Conservation (phyloP, 2,888 invertebrate species). For the Megaustenia siamemsis region DNA sequence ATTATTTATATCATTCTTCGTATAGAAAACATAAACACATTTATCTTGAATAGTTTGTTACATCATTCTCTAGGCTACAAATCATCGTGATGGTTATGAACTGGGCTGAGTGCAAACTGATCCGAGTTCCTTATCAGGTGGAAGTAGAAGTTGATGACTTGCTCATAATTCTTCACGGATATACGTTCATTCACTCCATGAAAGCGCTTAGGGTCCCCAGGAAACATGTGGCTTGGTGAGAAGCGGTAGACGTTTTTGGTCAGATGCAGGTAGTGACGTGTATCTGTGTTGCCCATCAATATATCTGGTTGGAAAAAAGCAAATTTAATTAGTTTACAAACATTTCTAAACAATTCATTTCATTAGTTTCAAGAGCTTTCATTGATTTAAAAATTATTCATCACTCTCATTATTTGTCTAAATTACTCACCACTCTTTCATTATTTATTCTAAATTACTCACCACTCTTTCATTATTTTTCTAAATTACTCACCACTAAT, state of each 20-base stretch:
- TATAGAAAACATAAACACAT: no score
- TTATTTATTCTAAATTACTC: no score
- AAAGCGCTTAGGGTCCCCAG: constrained; percentile 77
- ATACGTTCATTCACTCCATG: constrained; percentile 82
- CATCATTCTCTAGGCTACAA: constrained; percentile 18
- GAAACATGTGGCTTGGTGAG: constrained; percentile 77
- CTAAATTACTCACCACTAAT: no score
- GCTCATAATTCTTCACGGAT: constrained; percentile 80
- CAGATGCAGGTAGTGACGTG: constrained; percentile 80
- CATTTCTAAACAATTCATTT: no score
- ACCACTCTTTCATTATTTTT: no score
- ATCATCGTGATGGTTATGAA: constrained; percentile 65
- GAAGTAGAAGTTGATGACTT: constrained; percentile 81
- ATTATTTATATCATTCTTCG: no score
- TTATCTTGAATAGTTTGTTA: not conserved
- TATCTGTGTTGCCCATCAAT: constrained; percentile 81
- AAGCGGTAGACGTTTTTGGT: constrained; percentile 81
- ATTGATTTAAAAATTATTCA: no score
- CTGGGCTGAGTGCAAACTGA: constrained; percentile 57
- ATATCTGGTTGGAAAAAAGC: constrained; percentile 66
- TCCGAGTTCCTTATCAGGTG: constrained; percentile 81
- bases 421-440: no score
- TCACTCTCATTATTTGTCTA: no score
- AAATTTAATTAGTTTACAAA: no score
- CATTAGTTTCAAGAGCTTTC: no score